These are phyloP conservation scores for Cosmorhoe ocellata DNA, from an alignment of 2,888 invertebrate genomes.

Conservation along the genomic window DNA sequence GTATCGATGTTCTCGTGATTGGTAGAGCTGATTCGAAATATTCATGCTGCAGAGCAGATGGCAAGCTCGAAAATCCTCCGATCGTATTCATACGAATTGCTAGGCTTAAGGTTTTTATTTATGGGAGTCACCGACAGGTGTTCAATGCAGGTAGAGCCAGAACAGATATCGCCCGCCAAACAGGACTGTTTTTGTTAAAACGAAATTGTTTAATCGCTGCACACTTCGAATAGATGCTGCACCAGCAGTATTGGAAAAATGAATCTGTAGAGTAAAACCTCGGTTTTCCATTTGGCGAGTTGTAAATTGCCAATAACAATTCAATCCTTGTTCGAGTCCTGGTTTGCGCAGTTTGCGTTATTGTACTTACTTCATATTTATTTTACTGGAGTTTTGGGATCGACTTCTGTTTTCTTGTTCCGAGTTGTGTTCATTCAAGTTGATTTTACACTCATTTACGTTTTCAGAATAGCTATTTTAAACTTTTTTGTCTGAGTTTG, in stretches of 20 bases:
- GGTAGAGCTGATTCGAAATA: constrained; percentile 11
- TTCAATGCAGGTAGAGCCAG: constrained; percentile 69
- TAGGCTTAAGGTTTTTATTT: constrained; percentile 43
- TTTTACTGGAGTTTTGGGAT: constrained; percentile 12
- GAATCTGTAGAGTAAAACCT: constrained; percentile 20
- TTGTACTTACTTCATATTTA: constrained; percentile 23
- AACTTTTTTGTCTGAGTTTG: constrained; percentile 39
- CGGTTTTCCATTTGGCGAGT: constrained; percentile 28
- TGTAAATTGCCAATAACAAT: constrained; percentile 35
- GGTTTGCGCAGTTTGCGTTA: constrained; percentile 22
- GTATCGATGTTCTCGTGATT: constrained; percentile 8
- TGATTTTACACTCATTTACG: neutral
- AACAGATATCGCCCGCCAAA: constrained; percentile 43
- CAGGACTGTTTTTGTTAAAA: constrained; percentile 51
- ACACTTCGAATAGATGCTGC: constrained; percentile 29
- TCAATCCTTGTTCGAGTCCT: constrained; percentile 30
- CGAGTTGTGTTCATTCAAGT: constrained; percentile 1
- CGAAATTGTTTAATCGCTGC: constrained; percentile 44
- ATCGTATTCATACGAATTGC: constrained; percentile 24
- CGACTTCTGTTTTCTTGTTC: constrained; percentile 2
- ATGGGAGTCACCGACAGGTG: constrained; percentile 66
- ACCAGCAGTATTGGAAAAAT: constrained; percentile 28
- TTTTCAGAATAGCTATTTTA: constrained; percentile 20
- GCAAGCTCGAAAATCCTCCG: constrained; percentile 22
- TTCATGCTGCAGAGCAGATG: constrained; percentile 22